Percentiles rank a stretch among this genome's conserved stretches.
Evolutionary conservation across 35 echinoderm and acorn worm species (phyloP).

Genomic region (Ptychodera flava): DNA sequence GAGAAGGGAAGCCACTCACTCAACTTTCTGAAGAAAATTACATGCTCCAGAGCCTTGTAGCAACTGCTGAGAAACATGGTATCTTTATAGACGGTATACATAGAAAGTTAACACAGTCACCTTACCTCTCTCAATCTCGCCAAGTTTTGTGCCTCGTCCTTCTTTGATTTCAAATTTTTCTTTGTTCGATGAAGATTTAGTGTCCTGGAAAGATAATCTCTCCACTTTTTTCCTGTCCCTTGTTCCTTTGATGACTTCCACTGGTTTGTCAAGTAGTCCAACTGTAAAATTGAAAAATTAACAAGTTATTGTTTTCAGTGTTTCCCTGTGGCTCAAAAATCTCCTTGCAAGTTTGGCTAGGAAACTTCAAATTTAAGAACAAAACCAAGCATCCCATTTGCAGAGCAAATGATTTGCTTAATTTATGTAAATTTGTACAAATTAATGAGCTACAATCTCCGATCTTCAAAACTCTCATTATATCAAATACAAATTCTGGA

Average conservation of each 20-base stretch:
- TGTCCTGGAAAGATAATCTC: constrained; percentile 39
- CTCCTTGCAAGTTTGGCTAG: not conserved
- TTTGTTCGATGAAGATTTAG: constrained; percentile 14
- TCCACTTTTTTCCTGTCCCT: constrained; percentile 72
- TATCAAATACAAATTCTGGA: too few species aligned
- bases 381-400: not conserved
- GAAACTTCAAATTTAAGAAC: not conserved
- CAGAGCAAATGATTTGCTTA: not conserved
- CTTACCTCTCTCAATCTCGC: constrained; percentile 68
- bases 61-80: too few species aligned
- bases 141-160: constrained; percentile 56
- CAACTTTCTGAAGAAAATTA: too few species aligned
- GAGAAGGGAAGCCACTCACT: too few species aligned
- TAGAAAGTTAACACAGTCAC: too few species aligned
- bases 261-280: constrained; percentile 65
- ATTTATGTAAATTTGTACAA: not conserved
- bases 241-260: constrained; percentile 54
- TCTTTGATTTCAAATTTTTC: constrained; percentile 69
- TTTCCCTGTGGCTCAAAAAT: not conserved
- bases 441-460: too few species aligned
- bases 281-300: constrained; percentile 18
- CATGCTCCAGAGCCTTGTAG: too few species aligned
- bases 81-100: too few species aligned
- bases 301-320: not conserved
- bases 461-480: too few species aligned